Evolutionary conservation across 2,113 vertebrate species (phyloP).

Genomic region (Chaetorhynchus papuensis): DNA sequence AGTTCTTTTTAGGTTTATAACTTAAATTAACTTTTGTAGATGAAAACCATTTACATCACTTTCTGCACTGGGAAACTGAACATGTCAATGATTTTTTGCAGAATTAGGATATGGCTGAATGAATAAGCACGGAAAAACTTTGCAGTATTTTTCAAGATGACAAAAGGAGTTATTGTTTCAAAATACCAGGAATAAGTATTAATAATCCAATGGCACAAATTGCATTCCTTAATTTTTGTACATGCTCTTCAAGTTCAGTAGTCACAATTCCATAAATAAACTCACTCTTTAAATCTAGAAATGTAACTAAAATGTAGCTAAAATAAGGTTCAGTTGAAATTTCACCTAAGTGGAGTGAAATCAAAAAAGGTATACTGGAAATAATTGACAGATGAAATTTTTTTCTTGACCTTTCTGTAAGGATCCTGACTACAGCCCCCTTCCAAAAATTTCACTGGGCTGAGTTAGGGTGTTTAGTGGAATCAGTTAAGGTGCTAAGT

Average conservation of each 20-base stretch:
- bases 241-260: background rate
- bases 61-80: background rate
- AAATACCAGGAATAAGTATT: background rate
- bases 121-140: background rate
- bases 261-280: background rate
- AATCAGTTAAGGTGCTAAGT: background rate
- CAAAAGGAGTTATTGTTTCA: background rate
- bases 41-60: background rate
- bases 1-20: background rate
- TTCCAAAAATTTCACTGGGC: background rate
- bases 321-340: background rate
- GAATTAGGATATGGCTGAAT: background rate
- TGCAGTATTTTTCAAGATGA: background rate
- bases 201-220: background rate
- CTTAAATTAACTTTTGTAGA: background rate
- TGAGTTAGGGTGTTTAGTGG: background rate
- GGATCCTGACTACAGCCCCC: background rate
- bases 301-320: background rate
- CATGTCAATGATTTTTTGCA: background rate
- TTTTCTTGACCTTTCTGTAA: background rate
- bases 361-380: background rate
- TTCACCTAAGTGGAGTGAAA: background rate
- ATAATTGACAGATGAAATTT: background rate
- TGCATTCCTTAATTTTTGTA: background rate
- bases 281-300: background rate